Evolutionary conservation across 1,140 invertebrate species (phyloP).

Genomic region (Cydia fagiglandana): DNA sequence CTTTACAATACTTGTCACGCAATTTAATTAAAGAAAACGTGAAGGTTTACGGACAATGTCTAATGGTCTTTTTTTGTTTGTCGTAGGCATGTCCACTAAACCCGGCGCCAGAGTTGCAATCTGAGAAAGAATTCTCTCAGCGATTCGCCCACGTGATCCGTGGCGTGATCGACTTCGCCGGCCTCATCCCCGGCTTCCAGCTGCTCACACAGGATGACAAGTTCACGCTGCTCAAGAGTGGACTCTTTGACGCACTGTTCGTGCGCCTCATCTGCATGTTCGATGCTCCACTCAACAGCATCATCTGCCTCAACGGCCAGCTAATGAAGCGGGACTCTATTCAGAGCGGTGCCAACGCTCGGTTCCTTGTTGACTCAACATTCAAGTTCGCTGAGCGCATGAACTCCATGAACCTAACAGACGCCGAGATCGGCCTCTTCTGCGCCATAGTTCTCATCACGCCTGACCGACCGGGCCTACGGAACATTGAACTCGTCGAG

Average conservation of each 20-base stretch:
- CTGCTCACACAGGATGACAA: conserved; percentile 97
- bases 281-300: conserved; percentile 92
- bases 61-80: conserved; percentile 71
- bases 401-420: conserved; percentile 92
- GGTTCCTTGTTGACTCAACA: conserved; percentile 97
- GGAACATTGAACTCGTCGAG: conserved; percentile 94
- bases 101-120: conserved; percentile 93
- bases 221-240: conserved; percentile 97
- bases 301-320: conserved; percentile 95
- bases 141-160: conserved; percentile 97
- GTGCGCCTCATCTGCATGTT: conserved; percentile 97
- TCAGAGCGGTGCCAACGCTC: conserved; percentile 93
- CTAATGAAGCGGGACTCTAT: conserved; percentile 94
- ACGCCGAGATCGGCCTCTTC: conserved; percentile 96
- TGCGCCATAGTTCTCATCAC: conserved; percentile 97
- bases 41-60: not conserved
- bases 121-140: conserved; percentile 95
- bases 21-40: not conserved
- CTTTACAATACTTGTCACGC: not conserved
- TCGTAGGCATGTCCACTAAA: conserved; percentile 96
- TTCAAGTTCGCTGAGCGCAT: conserved; percentile 98
- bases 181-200: conserved; percentile 97
- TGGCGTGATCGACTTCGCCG: conserved; percentile 98
- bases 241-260: conserved; percentile 95
- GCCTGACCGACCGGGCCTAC: conserved; percentile 93